Base-by-base conservation (phyloP, 2,888 invertebrate species). In the Drosophila atripex region DNA sequence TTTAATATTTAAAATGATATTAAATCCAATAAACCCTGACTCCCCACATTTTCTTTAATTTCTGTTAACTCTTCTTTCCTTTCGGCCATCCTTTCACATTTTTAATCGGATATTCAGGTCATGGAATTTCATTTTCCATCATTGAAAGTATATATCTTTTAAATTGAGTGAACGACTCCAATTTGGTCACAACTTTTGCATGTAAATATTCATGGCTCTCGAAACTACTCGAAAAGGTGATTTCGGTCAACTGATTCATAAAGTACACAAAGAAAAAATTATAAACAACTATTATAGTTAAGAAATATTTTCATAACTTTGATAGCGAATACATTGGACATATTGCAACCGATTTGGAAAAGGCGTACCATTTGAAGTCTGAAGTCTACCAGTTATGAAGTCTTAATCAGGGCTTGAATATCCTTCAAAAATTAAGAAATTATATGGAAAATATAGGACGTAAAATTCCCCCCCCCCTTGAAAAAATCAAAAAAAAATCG, bases 171-270 rank as follows among this genome's bases (percentile, higher is more conserved):
- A 47, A 58, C 16, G 38, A 46, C 12, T 3, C 28, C 23, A n/a
- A 54, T 23, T 32, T 32, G 2, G n/a, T 23, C 23, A 47, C 14
- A 30, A 28, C 28, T 47, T 47, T n/a, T n/a, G 30, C 9, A n/a
- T 21, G 41, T 59, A 60, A 51, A 63, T 63, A 63, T 61, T 63
- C 63, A 63, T 60, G 14, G 43, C 16, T 1, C 41, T 32, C 47
- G 14, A 16, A 49, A 59, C 61, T 58, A 57, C 51, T 51, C 28
- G 28, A 25, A 39, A 39, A 14, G n/a, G 11, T 3, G 14, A 18
- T 4, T 39, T 47, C 3, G 18, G 12, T 61, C 14, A 43, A 52
- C 52, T 52, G 38, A 63, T 64, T 30, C 64, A 52, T 64, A 64
- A 18, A 14, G 46, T 43, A 12, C 43, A 21, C 43, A 11, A 12